phyloP scores from a whole-genome alignment of 2,888 invertebrate species.

The Cyclophora punctaria region DNA sequence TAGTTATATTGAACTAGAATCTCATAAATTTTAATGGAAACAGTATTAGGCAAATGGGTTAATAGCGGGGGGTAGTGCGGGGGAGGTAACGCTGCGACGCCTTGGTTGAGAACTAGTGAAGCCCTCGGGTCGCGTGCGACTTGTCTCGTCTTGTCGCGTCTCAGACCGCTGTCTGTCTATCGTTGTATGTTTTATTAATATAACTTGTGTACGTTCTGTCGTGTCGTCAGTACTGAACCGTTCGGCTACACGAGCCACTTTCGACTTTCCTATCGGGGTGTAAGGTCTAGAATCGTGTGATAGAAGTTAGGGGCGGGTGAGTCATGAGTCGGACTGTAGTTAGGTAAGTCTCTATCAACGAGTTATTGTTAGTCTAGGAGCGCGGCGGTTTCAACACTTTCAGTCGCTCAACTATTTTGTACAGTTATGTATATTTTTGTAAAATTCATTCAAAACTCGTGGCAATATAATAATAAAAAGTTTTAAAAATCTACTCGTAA shows the following conservation, averaged over 20 bases:
- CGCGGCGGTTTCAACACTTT: constrained; percentile 34
- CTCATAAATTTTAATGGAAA: neutral
- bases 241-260: constrained; percentile 28
- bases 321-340: constrained; percentile 34
- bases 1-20: constrained; percentile 1
- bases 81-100: too few relatives aligned
- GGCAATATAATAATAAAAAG: constrained; percentile 62
- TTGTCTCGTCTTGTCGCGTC: constrained; percentile 3
- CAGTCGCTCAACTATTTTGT: constrained; percentile 66
- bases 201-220: constrained; percentile 3
- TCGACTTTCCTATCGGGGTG: constrained; percentile 37
- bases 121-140: too few relatives aligned
- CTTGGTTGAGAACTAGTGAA: too few relatives aligned
- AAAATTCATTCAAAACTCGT: constrained; percentile 65
- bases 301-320: constrained; percentile 26
- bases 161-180: constrained; percentile 7
- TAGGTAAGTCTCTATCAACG: constrained; percentile 65
- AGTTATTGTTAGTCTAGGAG: constrained; percentile 57
- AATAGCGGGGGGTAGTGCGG: too few relatives aligned
- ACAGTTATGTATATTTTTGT: constrained; percentile 73
- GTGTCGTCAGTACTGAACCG: constrained; percentile 20
- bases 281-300: constrained; percentile 33
- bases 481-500: constrained; percentile 58
- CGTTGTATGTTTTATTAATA: constrained; percentile 17
- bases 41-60: too few relatives aligned